These are phyloP conservation scores for Rhipidura dahli DNA, from an alignment of 2,113 vertebrate genomes.

Conservation along the genomic window DNA sequence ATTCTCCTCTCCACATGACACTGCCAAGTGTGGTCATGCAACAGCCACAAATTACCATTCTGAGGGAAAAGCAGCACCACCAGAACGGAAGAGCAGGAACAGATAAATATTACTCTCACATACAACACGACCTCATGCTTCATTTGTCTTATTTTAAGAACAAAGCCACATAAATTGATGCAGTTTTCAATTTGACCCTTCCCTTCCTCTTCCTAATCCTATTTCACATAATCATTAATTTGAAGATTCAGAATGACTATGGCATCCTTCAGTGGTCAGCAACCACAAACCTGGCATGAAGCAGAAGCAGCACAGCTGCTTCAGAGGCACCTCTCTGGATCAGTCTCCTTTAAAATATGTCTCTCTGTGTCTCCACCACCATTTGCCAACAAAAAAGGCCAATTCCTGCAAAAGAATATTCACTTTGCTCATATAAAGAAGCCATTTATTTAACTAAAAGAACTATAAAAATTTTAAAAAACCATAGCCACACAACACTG, in stretches of 20 bases:
- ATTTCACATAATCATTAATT: conserved; percentile 1
- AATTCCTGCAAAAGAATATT: neutral
- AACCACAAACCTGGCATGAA: neutral
- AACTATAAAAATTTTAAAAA: neutral
- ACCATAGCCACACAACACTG: neutral
- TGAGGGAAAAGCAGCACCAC: neutral
- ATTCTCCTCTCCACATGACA: neutral
- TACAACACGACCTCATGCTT: neutral
- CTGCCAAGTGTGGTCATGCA: neutral
- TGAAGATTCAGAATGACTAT: neutral
- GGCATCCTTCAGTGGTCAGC: neutral
- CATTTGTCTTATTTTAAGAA: conserved; percentile 7
- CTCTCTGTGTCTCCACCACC: neutral
- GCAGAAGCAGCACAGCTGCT: neutral
- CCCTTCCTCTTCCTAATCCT: neutral
- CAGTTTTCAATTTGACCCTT: neutral
- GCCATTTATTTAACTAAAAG: neutral
- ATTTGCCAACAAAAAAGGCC: neutral
- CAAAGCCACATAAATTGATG: neutral
- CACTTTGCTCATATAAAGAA: neutral
- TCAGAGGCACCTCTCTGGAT: neutral
- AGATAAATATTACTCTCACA: neutral
- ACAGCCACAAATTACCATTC: neutral
- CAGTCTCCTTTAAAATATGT: neutral
- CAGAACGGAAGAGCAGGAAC: neutral